Conservation (phyloP, 2,113 vertebrate species). For the Eonycteris spelaea region DNA sequence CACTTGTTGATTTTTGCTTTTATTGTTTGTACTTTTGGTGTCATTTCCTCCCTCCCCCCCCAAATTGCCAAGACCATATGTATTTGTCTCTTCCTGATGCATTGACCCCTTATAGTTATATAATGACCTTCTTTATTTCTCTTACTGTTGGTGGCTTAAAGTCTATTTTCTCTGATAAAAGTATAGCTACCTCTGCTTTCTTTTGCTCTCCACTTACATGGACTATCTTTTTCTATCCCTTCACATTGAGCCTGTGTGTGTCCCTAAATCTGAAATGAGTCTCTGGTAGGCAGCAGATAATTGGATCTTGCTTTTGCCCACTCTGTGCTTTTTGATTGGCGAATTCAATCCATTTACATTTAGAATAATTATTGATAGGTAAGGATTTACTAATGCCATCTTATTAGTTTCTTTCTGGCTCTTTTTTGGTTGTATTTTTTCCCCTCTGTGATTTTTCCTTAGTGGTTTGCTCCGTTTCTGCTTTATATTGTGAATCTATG, state of each 20-base stretch:
- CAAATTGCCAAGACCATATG: neutral
- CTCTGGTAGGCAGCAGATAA: neutral
- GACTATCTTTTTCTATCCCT: neutral
- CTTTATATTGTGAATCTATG: neutral
- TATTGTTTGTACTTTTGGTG: too few relatives aligned
- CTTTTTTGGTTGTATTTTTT: neutral
- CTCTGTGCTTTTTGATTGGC: too few relatives aligned
- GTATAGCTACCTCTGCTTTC: neutral
- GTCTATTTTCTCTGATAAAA: too few relatives aligned
- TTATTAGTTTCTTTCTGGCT: neutral
- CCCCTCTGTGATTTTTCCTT: neutral
- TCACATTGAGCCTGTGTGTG: neutral
- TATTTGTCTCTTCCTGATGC: neutral
- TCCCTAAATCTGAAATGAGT: neutral
- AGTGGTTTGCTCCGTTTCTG: neutral
- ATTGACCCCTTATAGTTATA: too few relatives aligned
- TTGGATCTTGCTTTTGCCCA: neutral
- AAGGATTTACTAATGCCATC: neutral
- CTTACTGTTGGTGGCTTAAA: too few relatives aligned
- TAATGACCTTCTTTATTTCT: too few relatives aligned
- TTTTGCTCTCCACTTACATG: neutral
- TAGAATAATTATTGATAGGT: too few relatives aligned
- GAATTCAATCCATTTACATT: too few relatives aligned
- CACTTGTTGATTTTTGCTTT: too few relatives aligned
- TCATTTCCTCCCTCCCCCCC: too few relatives aligned